Conservation (phyloP, 2,113 vertebrate genomes). For the Ophiodon elongatus region DNA sequence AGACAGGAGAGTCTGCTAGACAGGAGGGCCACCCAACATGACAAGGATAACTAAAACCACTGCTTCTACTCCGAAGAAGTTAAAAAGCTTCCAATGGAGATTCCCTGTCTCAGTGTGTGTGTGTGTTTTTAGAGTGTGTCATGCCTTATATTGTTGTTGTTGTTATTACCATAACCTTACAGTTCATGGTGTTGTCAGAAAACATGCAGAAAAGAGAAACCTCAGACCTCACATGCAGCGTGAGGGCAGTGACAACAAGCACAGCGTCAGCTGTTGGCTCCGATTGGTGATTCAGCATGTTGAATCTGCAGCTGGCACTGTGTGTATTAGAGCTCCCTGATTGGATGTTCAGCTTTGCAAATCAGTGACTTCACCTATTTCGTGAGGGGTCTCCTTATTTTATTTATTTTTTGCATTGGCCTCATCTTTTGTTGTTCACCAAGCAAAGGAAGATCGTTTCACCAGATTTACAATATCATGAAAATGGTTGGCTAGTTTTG, state of each 20-base stretch:
- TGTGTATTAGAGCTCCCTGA: background rate
- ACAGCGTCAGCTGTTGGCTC: background rate
- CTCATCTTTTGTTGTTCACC: background rate
- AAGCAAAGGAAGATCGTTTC: background rate
- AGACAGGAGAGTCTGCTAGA: slow-evolving; percentile 30
- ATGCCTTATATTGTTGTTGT: background rate
- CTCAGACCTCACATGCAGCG: background rate
- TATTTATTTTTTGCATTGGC: background rate
- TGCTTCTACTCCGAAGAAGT: background rate
- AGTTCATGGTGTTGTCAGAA: background rate
- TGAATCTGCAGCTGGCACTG: slow-evolving; percentile 16
- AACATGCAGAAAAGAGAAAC: background rate
- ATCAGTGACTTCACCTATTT: slow-evolving; percentile 25
- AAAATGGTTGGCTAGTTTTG: background rate
- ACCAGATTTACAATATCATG: background rate
- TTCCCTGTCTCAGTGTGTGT: background rate
- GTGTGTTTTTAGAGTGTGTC: background rate
- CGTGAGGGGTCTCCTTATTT: background rate
- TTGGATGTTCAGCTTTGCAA: slow-evolving; percentile 5
- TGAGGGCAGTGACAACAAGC: background rate
- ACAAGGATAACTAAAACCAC: background rate
- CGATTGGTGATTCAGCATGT: slow-evolving; percentile 25
- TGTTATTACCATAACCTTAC: background rate
- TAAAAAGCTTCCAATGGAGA: background rate
- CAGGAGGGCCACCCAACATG: slow-evolving; percentile 3